Conservation (phyloP, 1,140 invertebrate species). For the Nautilus pompilius region DNA sequence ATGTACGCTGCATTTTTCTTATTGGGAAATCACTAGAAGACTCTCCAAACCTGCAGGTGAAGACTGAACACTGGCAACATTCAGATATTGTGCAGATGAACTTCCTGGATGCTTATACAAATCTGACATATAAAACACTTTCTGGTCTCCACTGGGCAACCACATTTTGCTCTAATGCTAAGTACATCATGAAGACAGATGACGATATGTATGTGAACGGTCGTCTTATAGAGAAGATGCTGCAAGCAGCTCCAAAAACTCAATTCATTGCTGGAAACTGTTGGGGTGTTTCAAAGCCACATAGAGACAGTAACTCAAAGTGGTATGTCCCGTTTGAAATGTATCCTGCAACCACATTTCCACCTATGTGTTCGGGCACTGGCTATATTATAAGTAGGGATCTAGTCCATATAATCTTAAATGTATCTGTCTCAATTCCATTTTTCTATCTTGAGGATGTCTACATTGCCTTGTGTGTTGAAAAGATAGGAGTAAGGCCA, state of each 20-base stretch:
- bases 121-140: conserved; percentile 61
- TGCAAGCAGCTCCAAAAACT: conserved; percentile 14
- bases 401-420: conserved; percentile 38
- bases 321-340: conserved; percentile 47
- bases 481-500: conserved; percentile 17
- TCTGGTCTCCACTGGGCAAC: conserved; percentile 79
- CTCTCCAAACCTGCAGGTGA: conserved; percentile 10
- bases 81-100: conserved; percentile 34
- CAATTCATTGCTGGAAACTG: conserved; percentile 18
- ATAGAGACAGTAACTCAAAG: conserved; percentile 44
- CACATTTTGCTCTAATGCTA: conserved; percentile 62
- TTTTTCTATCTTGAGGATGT: conserved; percentile 53
- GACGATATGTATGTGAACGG: conserved; percentile 83
- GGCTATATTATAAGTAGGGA: conserved; percentile 50
- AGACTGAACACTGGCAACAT: conserved; percentile 58
- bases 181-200: conserved; percentile 82
- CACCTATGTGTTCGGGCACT: conserved; percentile 54
- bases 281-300: conserved; percentile 30
- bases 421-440: conserved; percentile 28
- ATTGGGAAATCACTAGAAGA: conserved; percentile 8
- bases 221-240: conserved; percentile 46
- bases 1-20: conserved; percentile 13
- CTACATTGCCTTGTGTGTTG: conserved; percentile 41
- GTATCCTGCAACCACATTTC: conserved; percentile 44
- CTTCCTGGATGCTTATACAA: conserved; percentile 38